These are phyloP conservation scores for Darevskia mixta DNA, from an alignment of 2,797 vertebrate species.

Conservation along the genomic window DNA sequence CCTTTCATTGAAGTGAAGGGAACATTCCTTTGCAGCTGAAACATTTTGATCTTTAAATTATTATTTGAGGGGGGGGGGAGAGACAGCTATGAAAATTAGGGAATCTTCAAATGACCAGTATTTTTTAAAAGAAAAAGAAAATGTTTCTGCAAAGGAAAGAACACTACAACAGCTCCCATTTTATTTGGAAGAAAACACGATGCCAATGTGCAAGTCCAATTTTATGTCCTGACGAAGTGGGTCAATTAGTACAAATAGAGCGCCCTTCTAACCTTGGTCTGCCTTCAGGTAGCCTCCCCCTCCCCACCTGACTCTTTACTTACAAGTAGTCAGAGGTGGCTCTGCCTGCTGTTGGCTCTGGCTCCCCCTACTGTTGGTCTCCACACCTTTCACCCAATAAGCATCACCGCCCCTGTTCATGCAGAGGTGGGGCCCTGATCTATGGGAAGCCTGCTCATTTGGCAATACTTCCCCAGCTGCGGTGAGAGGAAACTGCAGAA, in stretches of 20 bases:
- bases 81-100: neutral
- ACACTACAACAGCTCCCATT: no score
- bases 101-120: neutral
- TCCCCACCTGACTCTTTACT: no score
- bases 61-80: neutral
- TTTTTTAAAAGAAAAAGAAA: neutral
- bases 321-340: no score
- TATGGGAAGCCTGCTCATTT: neutral
- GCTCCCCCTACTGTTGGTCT: no score
- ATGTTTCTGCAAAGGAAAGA: neutral
- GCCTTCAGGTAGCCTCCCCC: no score
- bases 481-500: constrained; percentile 30
- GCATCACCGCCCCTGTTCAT: no score
- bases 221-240: neutral
- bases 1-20: neutral
- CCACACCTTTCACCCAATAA: no score
- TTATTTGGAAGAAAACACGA: neutral
- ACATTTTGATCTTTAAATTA: neutral
- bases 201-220: no score
- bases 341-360: no score
- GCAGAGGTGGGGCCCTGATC: no score
- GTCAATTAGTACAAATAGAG: no score
- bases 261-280: no score
- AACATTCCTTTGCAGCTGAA: neutral
- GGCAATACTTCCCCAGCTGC: constrained; percentile 28